Evolutionary conservation across 2,113 vertebrate species (phyloP).

Genomic region (Hepsetus odoe): DNA sequence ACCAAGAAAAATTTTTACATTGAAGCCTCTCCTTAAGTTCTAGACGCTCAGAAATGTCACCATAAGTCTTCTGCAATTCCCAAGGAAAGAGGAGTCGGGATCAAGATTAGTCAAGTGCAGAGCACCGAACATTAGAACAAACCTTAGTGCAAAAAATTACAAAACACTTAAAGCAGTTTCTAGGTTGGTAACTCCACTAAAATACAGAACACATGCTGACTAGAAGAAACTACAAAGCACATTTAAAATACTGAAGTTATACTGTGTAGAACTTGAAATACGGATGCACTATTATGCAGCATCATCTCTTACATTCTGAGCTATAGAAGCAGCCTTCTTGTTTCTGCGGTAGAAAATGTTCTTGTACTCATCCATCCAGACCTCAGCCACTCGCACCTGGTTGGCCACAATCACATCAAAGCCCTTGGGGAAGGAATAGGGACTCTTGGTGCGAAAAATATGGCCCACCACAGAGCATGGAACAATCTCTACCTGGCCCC

Average conservation of each 20-base stretch:
- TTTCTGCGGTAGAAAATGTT: constrained; percentile 84
- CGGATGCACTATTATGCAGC: no score
- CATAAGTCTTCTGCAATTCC: constrained; percentile 77
- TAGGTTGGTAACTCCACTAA: no score
- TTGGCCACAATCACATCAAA: constrained; percentile 76
- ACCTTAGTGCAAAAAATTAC: no score
- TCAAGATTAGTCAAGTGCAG: background rate
- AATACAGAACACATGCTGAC: no score
- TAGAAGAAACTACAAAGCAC: no score
- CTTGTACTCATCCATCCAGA: constrained; percentile 89
- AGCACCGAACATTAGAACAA: no score
- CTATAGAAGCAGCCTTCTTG: constrained; percentile 77
- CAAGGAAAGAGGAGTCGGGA: constrained; percentile 24
- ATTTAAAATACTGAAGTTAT: no score
- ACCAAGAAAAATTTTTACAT: constrained; percentile 87
- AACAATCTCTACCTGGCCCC: constrained; percentile 80
- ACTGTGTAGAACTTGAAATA: no score
- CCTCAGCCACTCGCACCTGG: constrained; percentile 85
- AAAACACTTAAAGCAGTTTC: no score
- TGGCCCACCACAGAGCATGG: constrained; percentile 89
- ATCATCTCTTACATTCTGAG: constrained; percentile 69
- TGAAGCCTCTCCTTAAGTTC: constrained; percentile 76
- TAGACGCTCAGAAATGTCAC: constrained; percentile 79
- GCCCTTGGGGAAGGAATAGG: constrained; percentile 82
- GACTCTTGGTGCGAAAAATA: constrained; percentile 83